These are phyloP conservation scores for Acropora tenuis DNA, from an alignment of 64 coral and sea anemone genomes.

Conservation along the genomic window DNA sequence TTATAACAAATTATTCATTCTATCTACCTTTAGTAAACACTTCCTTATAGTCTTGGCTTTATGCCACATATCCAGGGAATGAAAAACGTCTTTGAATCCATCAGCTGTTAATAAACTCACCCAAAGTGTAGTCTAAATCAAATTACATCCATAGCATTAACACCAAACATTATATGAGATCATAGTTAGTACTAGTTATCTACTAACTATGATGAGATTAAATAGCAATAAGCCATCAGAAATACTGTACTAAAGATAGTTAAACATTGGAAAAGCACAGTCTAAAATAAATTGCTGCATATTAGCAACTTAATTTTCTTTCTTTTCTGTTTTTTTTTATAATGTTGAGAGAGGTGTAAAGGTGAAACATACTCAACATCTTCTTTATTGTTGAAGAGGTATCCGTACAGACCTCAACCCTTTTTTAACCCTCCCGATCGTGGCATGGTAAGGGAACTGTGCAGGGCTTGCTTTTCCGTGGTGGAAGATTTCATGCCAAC, in stretches of 20 bases:
- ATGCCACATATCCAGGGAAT: background rate
- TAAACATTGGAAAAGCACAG: background rate
- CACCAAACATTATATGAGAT: too few relatives aligned
- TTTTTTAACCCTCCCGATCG: background rate
- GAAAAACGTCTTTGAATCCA: background rate
- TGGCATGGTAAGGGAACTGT: background rate
- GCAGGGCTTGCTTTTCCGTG: background rate
- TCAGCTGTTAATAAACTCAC: background rate
- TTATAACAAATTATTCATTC: background rate
- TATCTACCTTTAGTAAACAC: background rate
- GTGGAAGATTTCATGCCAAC: background rate
- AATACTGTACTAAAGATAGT: background rate
- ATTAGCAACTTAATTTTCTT: background rate
- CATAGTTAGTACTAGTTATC: too few relatives aligned
- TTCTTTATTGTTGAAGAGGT: background rate
- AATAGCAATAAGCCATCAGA: background rate
- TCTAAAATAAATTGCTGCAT: background rate
- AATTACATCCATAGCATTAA: too few relatives aligned
- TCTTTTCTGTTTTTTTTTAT: background rate
- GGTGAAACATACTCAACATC: background rate
- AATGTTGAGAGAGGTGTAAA: background rate
- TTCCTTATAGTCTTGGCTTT: background rate
- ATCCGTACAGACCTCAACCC: background rate
- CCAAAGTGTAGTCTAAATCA: background rate
- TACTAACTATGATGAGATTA: too few relatives aligned